A percentile compares a stretch with the other conserved stretches of the same genome.
Evolutionary conservation across 2,888 invertebrate genomes (phyloP).

Genomic region (Cataglyphis livida): DNA sequence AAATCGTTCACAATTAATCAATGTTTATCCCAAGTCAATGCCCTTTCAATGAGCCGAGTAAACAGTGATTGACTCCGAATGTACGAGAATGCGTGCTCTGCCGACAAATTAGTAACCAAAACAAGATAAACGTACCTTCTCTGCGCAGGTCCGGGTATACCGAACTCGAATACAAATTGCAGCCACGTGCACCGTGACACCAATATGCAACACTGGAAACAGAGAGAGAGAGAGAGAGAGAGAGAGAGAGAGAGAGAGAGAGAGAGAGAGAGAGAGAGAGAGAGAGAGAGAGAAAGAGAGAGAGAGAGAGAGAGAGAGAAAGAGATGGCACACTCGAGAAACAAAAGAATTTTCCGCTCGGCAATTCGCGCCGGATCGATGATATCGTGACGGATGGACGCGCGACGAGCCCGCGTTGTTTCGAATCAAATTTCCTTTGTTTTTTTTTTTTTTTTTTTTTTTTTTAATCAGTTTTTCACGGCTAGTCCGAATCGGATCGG

Average conservation of each 20-base stretch:
- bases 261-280: neutral
- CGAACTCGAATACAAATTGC: slow-evolving; percentile 32
- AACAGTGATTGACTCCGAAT: neutral
- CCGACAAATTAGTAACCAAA: slow-evolving; percentile 21
- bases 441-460: neutral
- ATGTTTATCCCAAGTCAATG: neutral
- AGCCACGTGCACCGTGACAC: slow-evolving; percentile 46
- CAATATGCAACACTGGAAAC: slow-evolving; percentile 5
- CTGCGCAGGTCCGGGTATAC: slow-evolving; percentile 17
- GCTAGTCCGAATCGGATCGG: neutral
- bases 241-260: neutral
- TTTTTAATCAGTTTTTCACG: neutral
- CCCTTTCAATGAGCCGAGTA: neutral
- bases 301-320: neutral
- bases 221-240: neutral
- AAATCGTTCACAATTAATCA: neutral
- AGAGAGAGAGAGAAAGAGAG: neutral
- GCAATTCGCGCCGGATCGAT: neutral
- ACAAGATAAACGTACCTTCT: slow-evolving; percentile 58
- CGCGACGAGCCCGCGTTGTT: neutral
- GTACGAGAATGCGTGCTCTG: slow-evolving; percentile 24
- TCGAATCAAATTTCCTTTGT: neutral
- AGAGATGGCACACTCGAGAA: neutral
- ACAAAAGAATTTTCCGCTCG: slow-evolving; percentile 3
- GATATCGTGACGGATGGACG: neutral